phyloP scores from a whole-genome alignment of 1,140 invertebrate species.

The Hormaphis cornu region DNA sequence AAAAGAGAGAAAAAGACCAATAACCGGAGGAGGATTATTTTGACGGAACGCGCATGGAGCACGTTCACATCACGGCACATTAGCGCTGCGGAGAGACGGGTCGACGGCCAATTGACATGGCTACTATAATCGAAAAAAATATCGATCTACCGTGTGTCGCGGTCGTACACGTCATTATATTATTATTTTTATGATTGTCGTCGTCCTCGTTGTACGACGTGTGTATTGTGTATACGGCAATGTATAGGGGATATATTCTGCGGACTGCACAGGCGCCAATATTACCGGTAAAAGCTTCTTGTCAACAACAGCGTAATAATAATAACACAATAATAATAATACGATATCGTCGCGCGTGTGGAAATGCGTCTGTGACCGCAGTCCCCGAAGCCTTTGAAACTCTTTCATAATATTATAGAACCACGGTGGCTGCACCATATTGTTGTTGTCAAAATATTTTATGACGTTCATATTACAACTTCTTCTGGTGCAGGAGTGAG shows the following conservation, averaged over 20 bases:
- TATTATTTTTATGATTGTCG: not conserved
- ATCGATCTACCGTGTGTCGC: not conserved
- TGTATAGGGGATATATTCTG: not conserved
- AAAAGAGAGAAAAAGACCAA: slow-evolving; percentile 20
- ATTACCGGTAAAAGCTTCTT: not conserved
- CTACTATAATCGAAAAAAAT: slow-evolving; percentile 26
- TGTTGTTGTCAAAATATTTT: no score
- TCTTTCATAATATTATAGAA: no score
- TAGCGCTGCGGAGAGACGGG: slow-evolving; percentile 14
- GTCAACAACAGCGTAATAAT: no score
- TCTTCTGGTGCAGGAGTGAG: no score
- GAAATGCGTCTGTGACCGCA: no score
- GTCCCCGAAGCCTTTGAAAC: no score
- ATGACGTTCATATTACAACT: no score
- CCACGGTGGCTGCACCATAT: no score
- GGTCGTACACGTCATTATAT: not conserved
- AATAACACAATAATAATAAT: no score
- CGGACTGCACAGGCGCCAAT: not conserved
- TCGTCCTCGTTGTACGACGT: not conserved
- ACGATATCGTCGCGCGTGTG: no score
- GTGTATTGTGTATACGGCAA: not conserved
- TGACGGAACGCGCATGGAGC: slow-evolving; percentile 8
- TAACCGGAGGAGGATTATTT: slow-evolving; percentile 27
- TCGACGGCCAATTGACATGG: slow-evolving; percentile 31
- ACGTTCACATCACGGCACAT: slow-evolving; percentile 32